Evolutionary conservation across 92 coral and sea anemone species (phyloP).

Genomic region (Palythoa heliodiscus): DNA sequence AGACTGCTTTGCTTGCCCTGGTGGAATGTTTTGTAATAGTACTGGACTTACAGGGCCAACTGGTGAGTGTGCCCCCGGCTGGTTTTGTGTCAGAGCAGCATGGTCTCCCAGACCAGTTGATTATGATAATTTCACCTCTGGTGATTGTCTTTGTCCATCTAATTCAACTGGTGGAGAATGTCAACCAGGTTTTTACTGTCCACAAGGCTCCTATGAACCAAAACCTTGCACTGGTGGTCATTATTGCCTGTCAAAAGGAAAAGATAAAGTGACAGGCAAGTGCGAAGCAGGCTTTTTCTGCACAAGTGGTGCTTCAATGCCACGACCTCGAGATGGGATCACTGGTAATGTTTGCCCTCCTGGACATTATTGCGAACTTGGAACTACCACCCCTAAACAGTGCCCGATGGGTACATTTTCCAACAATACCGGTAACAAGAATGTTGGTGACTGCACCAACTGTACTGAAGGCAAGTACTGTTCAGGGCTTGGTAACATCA

Average conservation of each 20-base stretch:
- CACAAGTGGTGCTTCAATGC: slow-evolving; percentile 73
- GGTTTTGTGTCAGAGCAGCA: slow-evolving; percentile 93
- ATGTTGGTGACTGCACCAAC: slow-evolving; percentile 53
- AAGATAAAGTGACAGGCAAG: slow-evolving; percentile 59
- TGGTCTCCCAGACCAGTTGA: slow-evolving; percentile 83
- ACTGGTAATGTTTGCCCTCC: slow-evolving; percentile 90
- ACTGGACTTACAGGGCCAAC: slow-evolving; percentile 85
- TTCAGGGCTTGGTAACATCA: slow-evolving; percentile 68
- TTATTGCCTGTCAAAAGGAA: slow-evolving; percentile 82
- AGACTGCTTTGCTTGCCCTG: slow-evolving; percentile 91
- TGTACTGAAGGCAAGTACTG: slow-evolving; percentile 90
- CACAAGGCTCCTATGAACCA: slow-evolving; percentile 85
- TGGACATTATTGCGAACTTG: slow-evolving; percentile 76
- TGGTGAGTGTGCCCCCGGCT: slow-evolving; percentile 85
- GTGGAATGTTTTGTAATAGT: slow-evolving; percentile 81
- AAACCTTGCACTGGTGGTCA: slow-evolving; percentile 84
- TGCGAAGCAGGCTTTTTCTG: slow-evolving; percentile 96
- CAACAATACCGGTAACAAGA: slow-evolving; percentile 85
- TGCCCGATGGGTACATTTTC: slow-evolving; percentile 89
- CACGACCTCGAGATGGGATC: slow-evolving; percentile 86
- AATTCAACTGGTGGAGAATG: slow-evolving; percentile 97
- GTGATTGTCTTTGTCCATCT: slow-evolving; percentile 93
- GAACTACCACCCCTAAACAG: slow-evolving; percentile 67
- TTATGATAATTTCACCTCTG: slow-evolving; percentile 92
- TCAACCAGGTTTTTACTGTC: slow-evolving; percentile 94